phyloP scores from a whole-genome alignment of 2,797 vertebrate species.

The Gymnocypris eckloni region DNA sequence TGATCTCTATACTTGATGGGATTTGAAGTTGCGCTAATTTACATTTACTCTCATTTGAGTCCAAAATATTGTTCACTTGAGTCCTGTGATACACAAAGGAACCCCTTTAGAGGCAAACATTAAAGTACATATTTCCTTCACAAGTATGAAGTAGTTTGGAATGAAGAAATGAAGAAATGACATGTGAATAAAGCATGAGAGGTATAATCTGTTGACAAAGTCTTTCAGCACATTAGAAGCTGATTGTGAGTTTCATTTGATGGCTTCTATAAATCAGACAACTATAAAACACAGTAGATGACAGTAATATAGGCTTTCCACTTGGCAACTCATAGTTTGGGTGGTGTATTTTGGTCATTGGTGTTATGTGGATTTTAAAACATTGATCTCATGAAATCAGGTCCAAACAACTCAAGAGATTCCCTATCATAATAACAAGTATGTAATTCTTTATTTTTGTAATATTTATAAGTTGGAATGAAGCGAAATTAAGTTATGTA shows the following conservation, averaged over 20 bases:
- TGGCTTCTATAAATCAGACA: conserved; percentile 38
- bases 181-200: neutral
- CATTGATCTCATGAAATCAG: neutral
- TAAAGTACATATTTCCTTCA: neutral
- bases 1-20: conserved; percentile 1
- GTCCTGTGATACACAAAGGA: neutral
- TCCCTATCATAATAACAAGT: neutral
- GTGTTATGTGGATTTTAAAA: neutral
- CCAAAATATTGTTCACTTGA: neutral
- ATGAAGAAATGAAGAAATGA: conserved; percentile 29
- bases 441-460: neutral
- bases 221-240: conserved; percentile 32
- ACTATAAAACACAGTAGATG: conserved; percentile 15
- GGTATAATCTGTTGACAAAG: neutral
- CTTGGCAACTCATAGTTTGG: neutral
- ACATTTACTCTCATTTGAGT: neutral
- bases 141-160: neutral
- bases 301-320: conserved; percentile 28
- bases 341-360: conserved; percentile 2
- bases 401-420: neutral
- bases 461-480: neutral
- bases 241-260: conserved; percentile 24
- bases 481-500: neutral
- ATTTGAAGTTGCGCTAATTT: conserved; percentile 25
- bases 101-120: neutral